Percentiles rank a stretch among this genome's conserved stretches.
Evolutionary conservation across 2,113 vertebrate species (phyloP).

Genomic region (Otolemur garnettii): DNA sequence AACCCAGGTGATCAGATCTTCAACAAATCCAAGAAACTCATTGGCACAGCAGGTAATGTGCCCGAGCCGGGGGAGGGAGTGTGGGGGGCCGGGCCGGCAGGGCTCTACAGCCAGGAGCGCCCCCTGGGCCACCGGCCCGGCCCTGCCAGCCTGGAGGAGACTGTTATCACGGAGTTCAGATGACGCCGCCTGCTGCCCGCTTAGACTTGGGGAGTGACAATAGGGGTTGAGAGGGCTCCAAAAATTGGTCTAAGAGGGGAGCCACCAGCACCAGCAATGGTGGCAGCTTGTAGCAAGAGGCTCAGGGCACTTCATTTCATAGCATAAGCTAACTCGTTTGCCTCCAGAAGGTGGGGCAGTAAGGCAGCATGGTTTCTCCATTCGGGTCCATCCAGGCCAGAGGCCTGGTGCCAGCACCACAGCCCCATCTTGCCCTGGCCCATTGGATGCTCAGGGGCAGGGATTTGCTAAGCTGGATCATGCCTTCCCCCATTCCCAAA

Average conservation of each 20-base stretch:
- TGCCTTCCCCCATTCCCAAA: neutral
- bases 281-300: neutral
- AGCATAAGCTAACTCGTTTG: neutral
- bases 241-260: neutral
- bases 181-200: conserved; percentile 75
- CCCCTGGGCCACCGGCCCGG: conserved; percentile 59
- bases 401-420: neutral
- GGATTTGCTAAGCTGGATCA: neutral
- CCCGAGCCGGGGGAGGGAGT: conserved; percentile 78
- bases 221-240: conserved; percentile 56
- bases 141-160: conserved; percentile 79
- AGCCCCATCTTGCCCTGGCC: neutral
- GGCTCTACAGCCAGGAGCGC: conserved; percentile 62
- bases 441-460: neutral
- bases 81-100: conserved; percentile 70
- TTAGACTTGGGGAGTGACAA: conserved; percentile 52
- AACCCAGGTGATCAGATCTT: conserved; percentile 99
- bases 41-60: conserved; percentile 94
- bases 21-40: conserved; percentile 98
- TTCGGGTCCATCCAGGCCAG: neutral
- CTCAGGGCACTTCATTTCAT: neutral
- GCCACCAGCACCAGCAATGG: neutral
- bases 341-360: neutral
- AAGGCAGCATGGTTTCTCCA: neutral
- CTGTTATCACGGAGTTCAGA: conserved; percentile 86